These are phyloP conservation scores for Nasonia vitripennis DNA, from an alignment of 1,140 invertebrate genomes.

Conservation along the genomic window DNA sequence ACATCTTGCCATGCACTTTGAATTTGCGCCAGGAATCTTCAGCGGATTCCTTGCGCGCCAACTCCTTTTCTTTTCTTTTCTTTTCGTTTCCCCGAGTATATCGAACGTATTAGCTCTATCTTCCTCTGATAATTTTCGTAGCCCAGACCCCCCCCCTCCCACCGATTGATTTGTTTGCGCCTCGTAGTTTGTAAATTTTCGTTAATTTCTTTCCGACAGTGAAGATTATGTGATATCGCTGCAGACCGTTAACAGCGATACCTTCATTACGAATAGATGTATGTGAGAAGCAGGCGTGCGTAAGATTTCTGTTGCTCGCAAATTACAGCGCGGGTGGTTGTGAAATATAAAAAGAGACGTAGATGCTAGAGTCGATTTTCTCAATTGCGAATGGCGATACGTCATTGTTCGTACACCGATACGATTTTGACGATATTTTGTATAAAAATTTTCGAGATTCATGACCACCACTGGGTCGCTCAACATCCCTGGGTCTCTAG, in stretches of 20 bases:
- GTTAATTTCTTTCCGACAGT: conserved; percentile 31
- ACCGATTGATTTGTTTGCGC: conserved; percentile 33
- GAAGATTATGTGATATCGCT: conserved; percentile 41
- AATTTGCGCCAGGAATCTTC: neutral
- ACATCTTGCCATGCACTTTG: neutral
- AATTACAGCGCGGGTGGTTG: neutral
- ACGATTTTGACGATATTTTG: conserved; percentile 44
- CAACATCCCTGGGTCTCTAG: neutral
- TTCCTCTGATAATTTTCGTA: neutral
- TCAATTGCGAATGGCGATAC: neutral
- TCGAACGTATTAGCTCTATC: neutral
- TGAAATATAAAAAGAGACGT: neutral
- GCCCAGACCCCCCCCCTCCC: neutral
- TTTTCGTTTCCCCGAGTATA: neutral
- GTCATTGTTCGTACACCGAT: conserved; percentile 9
- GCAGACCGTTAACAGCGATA: conserved; percentile 6
- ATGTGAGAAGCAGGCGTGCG: neutral
- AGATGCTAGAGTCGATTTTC: neutral
- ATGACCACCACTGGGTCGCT: neutral
- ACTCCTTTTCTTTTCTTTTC: neutral
- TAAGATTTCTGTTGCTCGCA: neutral
- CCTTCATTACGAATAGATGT: conserved; percentile 1
- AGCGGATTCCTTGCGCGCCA: neutral
- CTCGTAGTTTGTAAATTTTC: conserved; percentile 42
- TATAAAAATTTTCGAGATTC: conserved; percentile 42